phyloP scores from a whole-genome alignment of 23 tunicate species.

The Halocynthia aurantium region DNA sequence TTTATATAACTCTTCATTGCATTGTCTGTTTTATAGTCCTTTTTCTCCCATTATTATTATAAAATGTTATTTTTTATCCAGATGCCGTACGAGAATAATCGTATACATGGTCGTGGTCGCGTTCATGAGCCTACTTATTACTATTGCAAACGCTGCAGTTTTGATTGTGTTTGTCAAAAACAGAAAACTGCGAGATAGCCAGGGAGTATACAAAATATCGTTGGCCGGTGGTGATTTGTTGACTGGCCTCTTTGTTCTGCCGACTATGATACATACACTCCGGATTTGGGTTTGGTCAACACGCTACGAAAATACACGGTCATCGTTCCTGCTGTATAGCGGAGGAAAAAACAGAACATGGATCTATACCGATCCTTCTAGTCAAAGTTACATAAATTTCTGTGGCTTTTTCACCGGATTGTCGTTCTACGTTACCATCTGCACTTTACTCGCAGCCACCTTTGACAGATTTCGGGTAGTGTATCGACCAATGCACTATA shows the following conservation, averaged over 20 bases:
- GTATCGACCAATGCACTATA: constrained; percentile 16
- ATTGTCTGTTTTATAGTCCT: too few relatives aligned
- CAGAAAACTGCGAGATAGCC: constrained; percentile 39
- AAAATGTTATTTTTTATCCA: neutral
- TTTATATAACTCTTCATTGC: too few relatives aligned
- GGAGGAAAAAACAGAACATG: neutral
- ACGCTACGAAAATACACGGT: too few relatives aligned
- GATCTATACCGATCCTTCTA: neutral
- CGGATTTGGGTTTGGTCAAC: neutral
- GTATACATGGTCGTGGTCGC: constrained; percentile 12
- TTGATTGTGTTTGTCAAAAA: constrained; percentile 9
- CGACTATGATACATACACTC: constrained; percentile 26
- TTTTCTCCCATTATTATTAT: too few relatives aligned
- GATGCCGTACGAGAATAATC: constrained; percentile 10
- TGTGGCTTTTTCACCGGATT: constrained; percentile 6
- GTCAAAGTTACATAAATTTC: neutral
- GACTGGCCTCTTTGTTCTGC: constrained; percentile 35
- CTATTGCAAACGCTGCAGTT: neutral
- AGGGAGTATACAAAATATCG: constrained; percentile 45
- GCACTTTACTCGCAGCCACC: constrained; percentile 10
- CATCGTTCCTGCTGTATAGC: neutral
- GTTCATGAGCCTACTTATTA: neutral
- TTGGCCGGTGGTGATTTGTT: constrained; percentile 37
- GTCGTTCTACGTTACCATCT: constrained; percentile 7
- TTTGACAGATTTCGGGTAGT: constrained; percentile 22